A percentile compares a stretch with the other conserved stretches of the same genome.
These are phyloP conservation scores for Columba livia DNA, from an alignment of 2,113 vertebrate species.

Conservation along the genomic window DNA sequence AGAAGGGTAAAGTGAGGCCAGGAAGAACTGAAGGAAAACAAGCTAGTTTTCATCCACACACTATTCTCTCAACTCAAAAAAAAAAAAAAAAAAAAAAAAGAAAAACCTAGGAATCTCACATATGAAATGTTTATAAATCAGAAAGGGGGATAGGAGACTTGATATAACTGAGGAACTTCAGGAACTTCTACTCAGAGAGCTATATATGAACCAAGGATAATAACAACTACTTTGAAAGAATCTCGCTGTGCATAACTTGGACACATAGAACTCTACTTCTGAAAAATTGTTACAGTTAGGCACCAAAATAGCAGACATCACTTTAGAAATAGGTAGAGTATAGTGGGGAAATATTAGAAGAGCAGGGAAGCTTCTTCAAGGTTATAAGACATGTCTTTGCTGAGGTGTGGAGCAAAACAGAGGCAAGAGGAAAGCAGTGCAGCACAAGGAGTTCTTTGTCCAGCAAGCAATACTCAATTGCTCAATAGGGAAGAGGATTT, in stretches of 20 bases:
- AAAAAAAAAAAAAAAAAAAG: neutral
- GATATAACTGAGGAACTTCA: neutral
- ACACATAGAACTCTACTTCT: neutral
- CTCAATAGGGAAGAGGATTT: neutral
- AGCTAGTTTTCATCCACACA: neutral
- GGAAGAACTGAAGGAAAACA: neutral
- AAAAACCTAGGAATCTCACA: neutral
- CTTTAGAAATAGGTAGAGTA: constrained; percentile 9
- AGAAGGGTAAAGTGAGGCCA: neutral
- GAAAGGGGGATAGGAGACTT: neutral
- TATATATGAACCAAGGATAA: neutral
- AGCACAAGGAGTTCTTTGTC: neutral
- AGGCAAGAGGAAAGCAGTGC: neutral
- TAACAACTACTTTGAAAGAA: neutral
- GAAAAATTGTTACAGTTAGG: neutral
- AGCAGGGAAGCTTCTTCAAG: neutral
- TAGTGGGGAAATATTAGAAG: neutral
- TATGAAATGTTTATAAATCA: neutral
- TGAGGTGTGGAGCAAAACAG: neutral
- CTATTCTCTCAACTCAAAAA: neutral
- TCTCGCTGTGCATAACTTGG: neutral
- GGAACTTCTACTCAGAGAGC: neutral
- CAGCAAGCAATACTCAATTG: neutral
- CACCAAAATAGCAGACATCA: constrained; percentile 13
- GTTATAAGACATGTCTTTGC: neutral